Conservation (phyloP, 2,797 vertebrate species). For the Naso thynnoides region DNA sequence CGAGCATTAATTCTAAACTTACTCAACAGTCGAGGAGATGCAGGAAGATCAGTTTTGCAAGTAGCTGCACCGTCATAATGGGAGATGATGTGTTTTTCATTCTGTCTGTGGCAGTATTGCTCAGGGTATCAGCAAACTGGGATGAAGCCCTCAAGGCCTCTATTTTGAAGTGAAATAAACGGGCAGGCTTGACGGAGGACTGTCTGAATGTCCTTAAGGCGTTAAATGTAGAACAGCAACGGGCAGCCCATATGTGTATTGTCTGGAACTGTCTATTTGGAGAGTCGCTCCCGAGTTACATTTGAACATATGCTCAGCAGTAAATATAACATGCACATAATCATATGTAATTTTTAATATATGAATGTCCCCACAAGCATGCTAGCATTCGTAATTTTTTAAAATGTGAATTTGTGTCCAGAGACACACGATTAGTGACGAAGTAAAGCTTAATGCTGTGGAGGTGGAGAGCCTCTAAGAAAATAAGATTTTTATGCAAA, state of each 20-base stretch:
- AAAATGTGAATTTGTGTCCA: neutral
- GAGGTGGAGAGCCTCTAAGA: neutral
- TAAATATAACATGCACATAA: constrained; percentile 35
- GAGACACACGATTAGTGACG: neutral
- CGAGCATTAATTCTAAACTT: constrained; percentile 23
- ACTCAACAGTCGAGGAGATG: constrained; percentile 28
- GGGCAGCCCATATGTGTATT: constrained; percentile 43
- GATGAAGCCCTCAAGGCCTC: constrained; percentile 59
- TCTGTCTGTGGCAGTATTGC: constrained; percentile 25
- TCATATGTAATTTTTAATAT: constrained; percentile 37
- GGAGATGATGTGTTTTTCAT: constrained; percentile 16
- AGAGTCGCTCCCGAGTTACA: constrained; percentile 43
- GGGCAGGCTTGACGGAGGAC: constrained; percentile 45
- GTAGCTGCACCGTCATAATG: constrained; percentile 38
- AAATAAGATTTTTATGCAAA: constrained; percentile 16
- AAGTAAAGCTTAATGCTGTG: neutral
- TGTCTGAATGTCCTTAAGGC: constrained; percentile 59
- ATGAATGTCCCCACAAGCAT: constrained; percentile 8
- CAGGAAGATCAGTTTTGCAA: constrained; percentile 32
- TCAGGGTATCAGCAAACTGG: constrained; percentile 50
- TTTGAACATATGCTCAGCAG: constrained; percentile 48
- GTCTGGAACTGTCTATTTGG: constrained; percentile 38
- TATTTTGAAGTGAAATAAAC: constrained; percentile 53
- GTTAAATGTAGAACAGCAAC: constrained; percentile 55
- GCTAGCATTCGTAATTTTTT: neutral